These are phyloP conservation scores for Heterotilapia buettikoferi DNA, from an alignment of 2,113 vertebrate species.

Conservation along the genomic window DNA sequence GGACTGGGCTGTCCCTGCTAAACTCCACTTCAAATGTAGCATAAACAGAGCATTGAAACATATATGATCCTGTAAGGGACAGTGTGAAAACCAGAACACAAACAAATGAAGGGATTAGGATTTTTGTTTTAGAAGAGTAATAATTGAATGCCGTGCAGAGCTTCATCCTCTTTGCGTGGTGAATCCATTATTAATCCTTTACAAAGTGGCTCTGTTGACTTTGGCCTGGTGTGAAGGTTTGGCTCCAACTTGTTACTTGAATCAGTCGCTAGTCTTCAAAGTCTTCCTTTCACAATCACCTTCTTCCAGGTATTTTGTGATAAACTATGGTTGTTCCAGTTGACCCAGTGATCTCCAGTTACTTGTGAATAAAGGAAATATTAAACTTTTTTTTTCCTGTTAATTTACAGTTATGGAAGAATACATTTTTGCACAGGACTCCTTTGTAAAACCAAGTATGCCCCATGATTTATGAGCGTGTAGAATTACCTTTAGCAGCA, in stretches of 20 bases:
- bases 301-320: neutral
- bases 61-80: neutral
- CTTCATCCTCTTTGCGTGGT: conserved; percentile 22
- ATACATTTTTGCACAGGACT: neutral
- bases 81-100: neutral
- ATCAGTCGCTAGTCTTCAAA: neutral
- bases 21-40: neutral
- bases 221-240: neutral
- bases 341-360: neutral
- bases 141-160: conserved; percentile 1
- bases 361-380: neutral
- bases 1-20: neutral
- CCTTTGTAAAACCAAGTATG: neutral
- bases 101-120: conserved; percentile 15
- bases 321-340: neutral
- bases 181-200: conserved; percentile 13
- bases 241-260: neutral
- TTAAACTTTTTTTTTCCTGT: neutral
- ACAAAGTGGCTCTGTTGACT: neutral
- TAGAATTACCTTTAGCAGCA: neutral
- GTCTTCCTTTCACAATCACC: neutral
- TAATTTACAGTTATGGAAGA: neutral
- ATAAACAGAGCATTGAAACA: neutral
- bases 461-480: neutral
- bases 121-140: conserved; percentile 8